Evolutionary conservation across 2,888 invertebrate genomes (phyloP), one percentile per base, ranked within the genome.

Genomic region (Mongoloraphidia duomilia): DNA sequence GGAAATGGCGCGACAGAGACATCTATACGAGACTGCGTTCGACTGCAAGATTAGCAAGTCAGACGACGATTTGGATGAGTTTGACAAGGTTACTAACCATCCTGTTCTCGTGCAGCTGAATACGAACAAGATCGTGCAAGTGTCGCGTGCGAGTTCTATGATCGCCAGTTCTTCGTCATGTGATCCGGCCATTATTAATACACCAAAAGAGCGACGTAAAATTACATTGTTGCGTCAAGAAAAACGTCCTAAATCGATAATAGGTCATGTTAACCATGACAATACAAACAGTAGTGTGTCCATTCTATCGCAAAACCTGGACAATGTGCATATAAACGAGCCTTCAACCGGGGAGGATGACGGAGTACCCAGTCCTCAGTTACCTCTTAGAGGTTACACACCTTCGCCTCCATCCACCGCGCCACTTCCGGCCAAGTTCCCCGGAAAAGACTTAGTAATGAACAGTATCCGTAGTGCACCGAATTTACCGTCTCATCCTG

Each of bases 11-110:
- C 72, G 80, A 50, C 76, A 77, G 65, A 77, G 85, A 60, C 85
- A 85, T 68, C 77, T 90, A 49, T 90, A 90, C 66, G 90, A 90
- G 69, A 90, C 90, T 49, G 90, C 90, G 50, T 90, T 90, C 67
- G 90, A 90, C 68, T 87, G 87, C 67, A 86, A 86, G 68, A 80
- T 88, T 60, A 82, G 81, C 62, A 81, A 84, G 55, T 87, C 87
- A 9, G 82, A 83, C 65, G 80, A 81, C 57, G 84, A 88, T 57
- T 75, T 88, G 62, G 87, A 88, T 61, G 82, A 84, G 58, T 79
- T 88, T 46, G 87, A 88, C 59, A 79, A 84, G 52, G 80, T 88
- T 53, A 82, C 84, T 56, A 88, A 87, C 63, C 87, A 87, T 60
- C 83, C 86, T 11, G 79, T 84, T 46, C 69, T 88, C 47, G 66